Evolutionary conservation across 2,113 vertebrate species (phyloP).

Genomic region (Hemichromis elongatus): DNA sequence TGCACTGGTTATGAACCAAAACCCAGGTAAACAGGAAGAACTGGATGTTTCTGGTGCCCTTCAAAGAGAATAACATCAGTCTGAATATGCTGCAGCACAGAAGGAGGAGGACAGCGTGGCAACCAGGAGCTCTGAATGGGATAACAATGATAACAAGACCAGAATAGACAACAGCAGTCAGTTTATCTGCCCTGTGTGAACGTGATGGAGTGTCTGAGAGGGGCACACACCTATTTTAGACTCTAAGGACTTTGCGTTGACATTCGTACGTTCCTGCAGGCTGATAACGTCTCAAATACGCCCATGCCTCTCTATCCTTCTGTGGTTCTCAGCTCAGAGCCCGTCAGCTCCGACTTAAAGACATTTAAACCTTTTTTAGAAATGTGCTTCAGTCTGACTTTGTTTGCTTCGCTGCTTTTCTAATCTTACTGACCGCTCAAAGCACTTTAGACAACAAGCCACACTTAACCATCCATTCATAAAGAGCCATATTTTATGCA

Average conservation of each 20-base stretch:
- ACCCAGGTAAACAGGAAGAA: not conserved
- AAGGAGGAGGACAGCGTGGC: not conserved
- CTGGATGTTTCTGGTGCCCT: not conserved
- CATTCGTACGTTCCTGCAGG: fast-evolving
- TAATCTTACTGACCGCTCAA: not conserved
- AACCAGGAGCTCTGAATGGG: not conserved
- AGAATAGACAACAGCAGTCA: slow-evolving; percentile 23
- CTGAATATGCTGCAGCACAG: not conserved
- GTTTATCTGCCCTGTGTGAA: slow-evolving; percentile 6
- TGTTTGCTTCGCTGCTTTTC: not conserved
- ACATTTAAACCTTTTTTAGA: not conserved
- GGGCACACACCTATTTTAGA: not conserved
- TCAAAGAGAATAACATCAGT: not conserved
- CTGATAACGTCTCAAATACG: fast-evolving
- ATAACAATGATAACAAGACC: slow-evolving; percentile 63
- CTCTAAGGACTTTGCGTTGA: not conserved
- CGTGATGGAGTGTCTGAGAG: not conserved
- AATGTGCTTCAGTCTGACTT: too few relatives aligned
- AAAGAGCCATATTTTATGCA: not conserved
- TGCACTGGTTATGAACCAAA: not conserved
- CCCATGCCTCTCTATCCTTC: not conserved
- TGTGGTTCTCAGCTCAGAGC: not conserved
- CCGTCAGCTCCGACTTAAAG: not conserved
- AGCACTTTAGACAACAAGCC: not conserved
- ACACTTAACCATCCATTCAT: not conserved